A percentile compares a stretch with the other conserved stretches of the same genome.
Evolutionary conservation across 2,888 invertebrate species (phyloP).

Genomic region (Leptopilina syphax): DNA sequence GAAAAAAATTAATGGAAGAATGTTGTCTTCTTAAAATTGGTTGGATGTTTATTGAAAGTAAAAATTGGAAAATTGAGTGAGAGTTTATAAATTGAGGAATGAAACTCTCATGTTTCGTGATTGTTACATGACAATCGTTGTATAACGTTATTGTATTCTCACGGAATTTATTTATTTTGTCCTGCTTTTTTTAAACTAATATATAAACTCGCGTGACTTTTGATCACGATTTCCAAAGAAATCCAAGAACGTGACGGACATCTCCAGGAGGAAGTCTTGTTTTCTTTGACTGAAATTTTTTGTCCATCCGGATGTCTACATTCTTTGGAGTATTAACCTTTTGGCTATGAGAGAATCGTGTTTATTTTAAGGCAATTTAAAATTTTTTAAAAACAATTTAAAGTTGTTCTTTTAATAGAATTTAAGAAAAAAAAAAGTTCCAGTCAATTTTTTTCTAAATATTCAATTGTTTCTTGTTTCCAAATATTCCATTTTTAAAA

Average conservation of each 20-base stretch:
- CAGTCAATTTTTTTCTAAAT: no score
- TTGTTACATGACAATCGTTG: slow-evolving; percentile 34
- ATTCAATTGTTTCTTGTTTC: no score
- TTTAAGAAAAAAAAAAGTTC: no score
- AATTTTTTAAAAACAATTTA: no score
- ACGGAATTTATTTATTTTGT: slow-evolving; percentile 23
- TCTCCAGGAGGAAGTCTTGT: slow-evolving; percentile 18
- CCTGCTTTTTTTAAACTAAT: neutral
- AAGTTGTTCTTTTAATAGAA: no score
- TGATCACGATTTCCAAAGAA: slow-evolving; percentile 36
- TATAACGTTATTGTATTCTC: slow-evolving; percentile 32
- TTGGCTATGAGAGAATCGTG: slow-evolving; percentile 1
- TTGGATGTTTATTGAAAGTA: neutral
- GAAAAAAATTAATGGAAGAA: no score
- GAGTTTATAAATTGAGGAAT: slow-evolving; percentile 20
- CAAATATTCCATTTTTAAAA: no score
- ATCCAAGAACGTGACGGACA: slow-evolving; percentile 39
- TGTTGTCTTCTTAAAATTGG: no score
- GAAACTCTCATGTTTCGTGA: neutral
- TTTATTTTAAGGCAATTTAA: no score
- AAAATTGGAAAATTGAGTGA: slow-evolving; percentile 7
- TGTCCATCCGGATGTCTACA: slow-evolving; percentile 29
- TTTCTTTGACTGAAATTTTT: slow-evolving; percentile 35
- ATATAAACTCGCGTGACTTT: slow-evolving; percentile 34
- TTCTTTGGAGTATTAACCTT: slow-evolving; percentile 27